Evolutionary conservation across 53 echinoderm and acorn worm species (phyloP).

Genomic region (Patiria pectinifera): DNA sequence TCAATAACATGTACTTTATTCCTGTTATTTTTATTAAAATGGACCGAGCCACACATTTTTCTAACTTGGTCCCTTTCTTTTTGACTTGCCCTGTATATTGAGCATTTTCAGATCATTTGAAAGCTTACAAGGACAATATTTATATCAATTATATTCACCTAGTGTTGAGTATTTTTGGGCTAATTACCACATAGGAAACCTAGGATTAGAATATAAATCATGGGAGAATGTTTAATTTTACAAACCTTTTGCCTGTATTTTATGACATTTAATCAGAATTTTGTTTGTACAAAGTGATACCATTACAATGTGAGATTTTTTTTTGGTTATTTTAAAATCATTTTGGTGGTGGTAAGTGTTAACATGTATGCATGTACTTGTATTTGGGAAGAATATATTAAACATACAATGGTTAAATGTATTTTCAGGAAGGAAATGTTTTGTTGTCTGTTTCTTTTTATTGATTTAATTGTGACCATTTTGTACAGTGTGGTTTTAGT

Average conservation of each 20-base stretch:
- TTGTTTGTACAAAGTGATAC: not conserved
- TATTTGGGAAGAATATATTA: not conserved
- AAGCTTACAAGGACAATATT: too few species aligned
- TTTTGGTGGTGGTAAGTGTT: conserved; percentile 28
- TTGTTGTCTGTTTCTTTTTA: not conserved
- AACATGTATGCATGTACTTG: not conserved
- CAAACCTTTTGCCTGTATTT: too few species aligned
- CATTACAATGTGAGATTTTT: not conserved
- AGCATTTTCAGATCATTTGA: too few species aligned
- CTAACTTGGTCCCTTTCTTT: too few species aligned
- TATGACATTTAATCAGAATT: not conserved
- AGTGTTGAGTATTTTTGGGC: too few species aligned
- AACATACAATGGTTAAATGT: not conserved
- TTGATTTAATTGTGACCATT: not conserved
- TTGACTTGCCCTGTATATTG: too few species aligned
- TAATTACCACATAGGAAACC: not conserved
- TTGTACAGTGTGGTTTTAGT: too few species aligned
- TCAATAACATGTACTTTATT: too few species aligned
- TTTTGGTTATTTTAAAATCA: not conserved
- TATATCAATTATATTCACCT: too few species aligned
- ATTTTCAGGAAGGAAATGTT: not conserved
- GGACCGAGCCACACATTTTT: too few species aligned
- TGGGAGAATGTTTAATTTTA: not conserved
- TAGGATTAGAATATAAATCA: not conserved
- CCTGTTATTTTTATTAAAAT: too few species aligned